Evolutionary conservation across 2,888 invertebrate genomes (phyloP), one percentile per base, ranked within the genome.

Genomic region (Tipula lateralis): DNA sequence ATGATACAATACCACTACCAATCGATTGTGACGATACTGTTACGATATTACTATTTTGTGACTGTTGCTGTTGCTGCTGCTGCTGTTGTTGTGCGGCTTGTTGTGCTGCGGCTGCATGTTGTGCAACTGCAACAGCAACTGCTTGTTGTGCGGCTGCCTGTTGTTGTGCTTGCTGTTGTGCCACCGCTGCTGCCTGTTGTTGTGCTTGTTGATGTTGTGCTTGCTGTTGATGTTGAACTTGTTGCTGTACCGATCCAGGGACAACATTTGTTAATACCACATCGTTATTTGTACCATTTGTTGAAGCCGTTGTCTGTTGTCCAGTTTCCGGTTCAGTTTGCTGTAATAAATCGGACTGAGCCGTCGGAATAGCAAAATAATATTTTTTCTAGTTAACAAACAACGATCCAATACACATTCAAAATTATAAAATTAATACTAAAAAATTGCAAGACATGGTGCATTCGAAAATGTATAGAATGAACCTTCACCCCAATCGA

Each of bases 311-410:
- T 81, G 83, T 85, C 83, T 84, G 85, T 84, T 84, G 86, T 85
- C 92, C 91, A 85, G 90, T 89, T 87, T 92, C 92, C 86, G 92
- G 89, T 88, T 93, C 93, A 87, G 91, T 92, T 91, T 93, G 92
- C 91, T 93, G 91, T 91, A 93, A 90, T 91, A 93, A 88, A 90
- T 92, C 90, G 91, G 91, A 88, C 92, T 93, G 86, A 89, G 90
- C 85, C 85, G 85, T 81, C 39, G 82, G 80, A 84, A 19, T 29
- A 13, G 81, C 34, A 32, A 50, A 80, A 30, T 66, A 66, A 66
- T 84, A 82, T 82, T 12, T 82, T 82, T 82, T 82, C 83, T 83
- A 83, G 34, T 83, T 83, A 83, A 34, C 83, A 83, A 83, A 82
- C 30, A 50, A 29, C 81, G 81, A 82, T 13, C 81, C 29, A 82